These are phyloP conservation scores for Astreopora myriophthalma DNA, from an alignment of 64 coral and sea anemone genomes.

Conservation along the genomic window DNA sequence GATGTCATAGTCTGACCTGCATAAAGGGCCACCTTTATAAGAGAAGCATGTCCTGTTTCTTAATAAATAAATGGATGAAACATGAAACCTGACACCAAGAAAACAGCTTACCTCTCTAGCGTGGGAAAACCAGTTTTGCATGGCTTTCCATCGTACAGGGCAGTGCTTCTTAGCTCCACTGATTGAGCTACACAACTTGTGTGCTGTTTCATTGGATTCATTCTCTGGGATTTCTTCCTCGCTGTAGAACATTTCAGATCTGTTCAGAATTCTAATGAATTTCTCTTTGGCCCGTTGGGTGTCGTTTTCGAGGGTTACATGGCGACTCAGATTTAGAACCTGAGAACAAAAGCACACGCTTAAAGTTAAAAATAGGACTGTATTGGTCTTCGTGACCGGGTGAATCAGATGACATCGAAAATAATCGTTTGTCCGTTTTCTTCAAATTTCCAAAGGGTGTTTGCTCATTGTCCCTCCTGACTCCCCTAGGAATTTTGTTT, in stretches of 20 bases:
- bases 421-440: no score
- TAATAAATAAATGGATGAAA: no score
- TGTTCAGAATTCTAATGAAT: conserved; percentile 53
- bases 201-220: conserved; percentile 75
- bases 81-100: no score
- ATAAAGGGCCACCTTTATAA: no score
- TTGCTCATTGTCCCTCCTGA: no score
- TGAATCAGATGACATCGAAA: no score
- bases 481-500: no score
- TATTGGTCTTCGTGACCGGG: not conserved
- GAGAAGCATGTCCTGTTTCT: no score
- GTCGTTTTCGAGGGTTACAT: conserved; percentile 67
- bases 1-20: no score
- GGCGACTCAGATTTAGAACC: conserved; percentile 60
- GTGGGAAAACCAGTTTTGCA: conserved; percentile 80
- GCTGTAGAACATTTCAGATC: conserved; percentile 85
- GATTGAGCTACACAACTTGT: conserved; percentile 75
- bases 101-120: conserved; percentile 33
- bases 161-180: conserved; percentile 76
- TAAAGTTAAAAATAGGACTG: no score
- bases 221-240: conserved; percentile 68
- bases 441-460: no score
- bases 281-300: conserved; percentile 60
- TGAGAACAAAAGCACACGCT: not conserved
- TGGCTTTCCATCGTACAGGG: conserved; percentile 81